phyloP scores from a whole-genome alignment of 2,113 vertebrate genomes.

The Microcebus tavaratra region DNA sequence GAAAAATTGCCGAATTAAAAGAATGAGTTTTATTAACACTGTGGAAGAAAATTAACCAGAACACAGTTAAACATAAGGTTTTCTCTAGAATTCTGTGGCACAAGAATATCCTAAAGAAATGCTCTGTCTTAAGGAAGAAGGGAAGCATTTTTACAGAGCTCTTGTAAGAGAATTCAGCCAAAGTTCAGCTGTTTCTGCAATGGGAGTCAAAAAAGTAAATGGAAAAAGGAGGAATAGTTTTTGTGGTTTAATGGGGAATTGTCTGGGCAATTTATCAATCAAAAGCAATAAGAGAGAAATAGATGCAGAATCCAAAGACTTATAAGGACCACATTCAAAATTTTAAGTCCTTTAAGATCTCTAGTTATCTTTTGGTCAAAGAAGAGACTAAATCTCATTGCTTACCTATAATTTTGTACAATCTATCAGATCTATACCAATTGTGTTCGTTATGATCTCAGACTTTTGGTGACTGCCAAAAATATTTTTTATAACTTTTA shows the following conservation, averaged over 20 bases:
- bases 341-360: neutral
- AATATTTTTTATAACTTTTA: neutral
- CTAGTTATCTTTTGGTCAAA: neutral
- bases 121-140: neutral
- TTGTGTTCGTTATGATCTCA: neutral
- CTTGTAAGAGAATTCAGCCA: neutral
- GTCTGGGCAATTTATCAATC: neutral
- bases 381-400: neutral
- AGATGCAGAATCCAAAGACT: neutral
- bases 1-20: neutral
- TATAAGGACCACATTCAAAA: neutral
- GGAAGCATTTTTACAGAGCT: neutral
- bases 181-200: neutral
- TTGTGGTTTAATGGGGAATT: neutral
- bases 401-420: neutral
- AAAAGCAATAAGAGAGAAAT: neutral
- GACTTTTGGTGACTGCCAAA: neutral
- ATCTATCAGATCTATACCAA: neutral
- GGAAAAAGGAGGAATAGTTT: neutral
- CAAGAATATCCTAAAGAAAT: neutral
- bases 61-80: neutral
- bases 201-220: neutral
- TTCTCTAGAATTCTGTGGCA: neutral
- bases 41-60: neutral
- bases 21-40: neutral